phyloP scores from a whole-genome alignment of 1,140 invertebrate species.

The Amyelois transitella region DNA sequence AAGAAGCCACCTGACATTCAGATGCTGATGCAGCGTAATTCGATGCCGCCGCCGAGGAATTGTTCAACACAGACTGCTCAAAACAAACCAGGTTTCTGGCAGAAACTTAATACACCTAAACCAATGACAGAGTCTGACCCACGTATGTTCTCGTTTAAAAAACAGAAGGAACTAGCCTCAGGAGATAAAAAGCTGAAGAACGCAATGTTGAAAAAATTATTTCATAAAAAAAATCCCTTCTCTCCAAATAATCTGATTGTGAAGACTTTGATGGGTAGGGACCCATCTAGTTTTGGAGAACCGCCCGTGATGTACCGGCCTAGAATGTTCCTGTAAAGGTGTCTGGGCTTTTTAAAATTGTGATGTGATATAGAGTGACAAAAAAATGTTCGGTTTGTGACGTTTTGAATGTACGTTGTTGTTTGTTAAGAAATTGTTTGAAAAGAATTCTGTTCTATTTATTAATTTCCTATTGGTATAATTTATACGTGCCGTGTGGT shows the following conservation, averaged over 20 bases:
- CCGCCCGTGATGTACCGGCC: slow-evolving; percentile 36
- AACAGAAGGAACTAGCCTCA: slow-evolving; percentile 41
- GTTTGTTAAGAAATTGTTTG: background rate
- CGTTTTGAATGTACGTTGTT: background rate
- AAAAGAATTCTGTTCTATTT: background rate
- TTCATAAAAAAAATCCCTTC: slow-evolving; percentile 61
- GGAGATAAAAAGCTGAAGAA: slow-evolving; percentile 47
- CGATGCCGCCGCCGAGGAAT: slow-evolving; percentile 10
- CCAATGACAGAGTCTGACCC: slow-evolving; percentile 33
- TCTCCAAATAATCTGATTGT: slow-evolving; percentile 51
- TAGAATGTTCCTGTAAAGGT: slow-evolving; percentile 38
- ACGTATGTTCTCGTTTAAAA: slow-evolving; percentile 31
- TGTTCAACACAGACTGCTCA: slow-evolving; percentile 21
- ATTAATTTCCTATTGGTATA: background rate
- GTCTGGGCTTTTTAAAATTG: background rate
- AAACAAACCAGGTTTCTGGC: slow-evolving; percentile 28
- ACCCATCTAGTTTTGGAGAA: slow-evolving; percentile 45
- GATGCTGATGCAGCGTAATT: background rate
- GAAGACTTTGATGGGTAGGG: slow-evolving; percentile 49
- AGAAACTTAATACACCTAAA: slow-evolving; percentile 39
- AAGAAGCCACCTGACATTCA: slow-evolving; percentile 20
- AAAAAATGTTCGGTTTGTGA: background rate
- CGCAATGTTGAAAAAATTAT: slow-evolving; percentile 52
- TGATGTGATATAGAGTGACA: background rate
- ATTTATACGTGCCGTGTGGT: too few species aligned